Conservation (phyloP, 2,113 vertebrate species). For the Nothobranchius kuhntae region DNA sequence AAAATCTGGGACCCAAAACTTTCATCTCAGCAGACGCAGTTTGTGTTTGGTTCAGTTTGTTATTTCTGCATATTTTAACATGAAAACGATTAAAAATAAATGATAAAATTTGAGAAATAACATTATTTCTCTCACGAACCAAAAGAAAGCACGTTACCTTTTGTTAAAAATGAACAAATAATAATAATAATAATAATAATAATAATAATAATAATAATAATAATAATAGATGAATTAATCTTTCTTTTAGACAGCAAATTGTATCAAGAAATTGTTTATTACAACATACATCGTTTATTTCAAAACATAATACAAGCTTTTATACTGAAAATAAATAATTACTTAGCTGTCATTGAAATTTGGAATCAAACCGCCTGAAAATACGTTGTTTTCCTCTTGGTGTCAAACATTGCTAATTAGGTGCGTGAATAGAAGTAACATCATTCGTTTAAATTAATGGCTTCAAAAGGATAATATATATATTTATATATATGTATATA, state of each 20-base stretch:
- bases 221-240: constrained; percentile 6
- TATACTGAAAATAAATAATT: constrained; percentile 99
- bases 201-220: constrained; percentile 23
- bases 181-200: constrained; percentile 22
- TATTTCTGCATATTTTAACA: background rate
- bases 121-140: too few relatives aligned
- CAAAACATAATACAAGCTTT: constrained; percentile 94
- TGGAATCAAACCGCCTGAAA: constrained; percentile 97
- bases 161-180: background rate
- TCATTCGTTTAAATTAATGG: constrained; percentile 98
- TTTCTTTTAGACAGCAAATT: constrained; percentile 68
- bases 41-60: too few relatives aligned
- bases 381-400: constrained; percentile 78
- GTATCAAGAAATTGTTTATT: constrained; percentile 85
- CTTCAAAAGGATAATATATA: constrained; percentile 80
- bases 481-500: constrained; percentile 85
- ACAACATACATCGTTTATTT: constrained; percentile 86
- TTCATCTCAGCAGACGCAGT: too few relatives aligned
- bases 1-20: too few relatives aligned
- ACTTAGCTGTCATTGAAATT: constrained; percentile 91
- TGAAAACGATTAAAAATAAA: background rate
- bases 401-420: constrained; percentile 86
- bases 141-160: too few relatives aligned
- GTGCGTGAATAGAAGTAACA: constrained; percentile 97
- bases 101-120: background rate